Percentiles rank a stretch among this genome's conserved stretches.
Evolutionary conservation across 2,888 invertebrate species (phyloP).

Genomic region (Alentia gelatinosa): DNA sequence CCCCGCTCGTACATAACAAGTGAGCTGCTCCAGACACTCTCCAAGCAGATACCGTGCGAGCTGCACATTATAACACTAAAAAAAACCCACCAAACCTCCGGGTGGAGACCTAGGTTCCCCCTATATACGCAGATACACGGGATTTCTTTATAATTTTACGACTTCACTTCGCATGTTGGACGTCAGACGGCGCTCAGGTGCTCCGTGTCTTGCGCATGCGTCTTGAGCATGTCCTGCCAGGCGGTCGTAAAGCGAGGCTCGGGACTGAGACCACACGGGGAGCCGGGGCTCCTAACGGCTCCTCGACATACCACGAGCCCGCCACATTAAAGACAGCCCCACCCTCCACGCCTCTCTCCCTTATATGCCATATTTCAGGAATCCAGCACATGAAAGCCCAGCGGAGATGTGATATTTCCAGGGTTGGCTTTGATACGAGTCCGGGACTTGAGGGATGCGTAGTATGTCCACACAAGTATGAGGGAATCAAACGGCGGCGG

Average conservation of each 20-base stretch:
- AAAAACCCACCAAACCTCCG: not conserved
- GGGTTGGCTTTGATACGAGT: not conserved
- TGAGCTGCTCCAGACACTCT: not conserved
- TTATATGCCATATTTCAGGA: constrained; percentile 6
- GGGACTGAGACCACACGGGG: not conserved
- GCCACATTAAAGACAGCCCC: not conserved
- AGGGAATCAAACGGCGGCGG: not conserved
- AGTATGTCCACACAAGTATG: not conserved
- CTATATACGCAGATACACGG: not conserved
- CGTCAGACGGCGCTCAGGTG: not conserved
- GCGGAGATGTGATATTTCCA: not conserved
- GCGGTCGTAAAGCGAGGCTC: not conserved
- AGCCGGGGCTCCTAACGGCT: constrained; percentile 6
- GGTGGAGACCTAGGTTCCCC: not conserved
- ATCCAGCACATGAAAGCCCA: not conserved
- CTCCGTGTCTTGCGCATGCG: not conserved
- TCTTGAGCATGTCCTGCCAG: not conserved
- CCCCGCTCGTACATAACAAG: not conserved
- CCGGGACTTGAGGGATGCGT: not conserved
- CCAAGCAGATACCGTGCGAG: not conserved
- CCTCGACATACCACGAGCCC: not conserved
- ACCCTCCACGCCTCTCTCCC: not conserved
- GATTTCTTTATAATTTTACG: not conserved
- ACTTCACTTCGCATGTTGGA: not conserved
- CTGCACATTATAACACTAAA: not conserved